Percentiles rank a stretch among this genome's conserved stretches.
phyloP scores from a whole-genome alignment of 2,888 invertebrate species.

The Leptopilina drosophilae region DNA sequence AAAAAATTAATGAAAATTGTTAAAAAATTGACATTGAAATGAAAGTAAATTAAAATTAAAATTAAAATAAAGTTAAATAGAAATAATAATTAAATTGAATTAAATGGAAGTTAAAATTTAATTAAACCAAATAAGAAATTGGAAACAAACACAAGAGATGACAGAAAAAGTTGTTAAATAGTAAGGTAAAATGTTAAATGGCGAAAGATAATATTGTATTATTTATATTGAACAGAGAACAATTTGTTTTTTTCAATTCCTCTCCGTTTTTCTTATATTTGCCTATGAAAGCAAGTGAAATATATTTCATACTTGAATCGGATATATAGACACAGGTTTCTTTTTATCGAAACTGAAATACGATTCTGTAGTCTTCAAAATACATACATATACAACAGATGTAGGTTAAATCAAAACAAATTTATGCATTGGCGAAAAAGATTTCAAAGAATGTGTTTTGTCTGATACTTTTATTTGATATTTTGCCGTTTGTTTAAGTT shows the following conservation, averaged over 20 bases:
- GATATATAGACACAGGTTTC: not conserved
- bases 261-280: not conserved
- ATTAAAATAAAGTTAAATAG: too few species aligned
- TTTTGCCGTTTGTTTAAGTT: not conserved
- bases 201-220: too few species aligned
- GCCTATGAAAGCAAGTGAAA: not conserved
- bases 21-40: too few species aligned
- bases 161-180: too few species aligned
- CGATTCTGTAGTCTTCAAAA: not conserved
- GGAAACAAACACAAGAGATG: too few species aligned
- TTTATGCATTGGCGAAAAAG: constrained; percentile 4
- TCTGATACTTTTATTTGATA: not conserved
- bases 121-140: too few species aligned
- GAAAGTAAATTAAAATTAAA: too few species aligned
- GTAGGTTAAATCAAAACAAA: constrained; percentile 15
- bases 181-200: too few species aligned
- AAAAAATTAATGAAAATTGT: too few species aligned
- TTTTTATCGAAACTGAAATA: constrained; percentile 17
- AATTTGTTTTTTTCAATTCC: not conserved
- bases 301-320: constrained; percentile 11
- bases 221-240: too few species aligned
- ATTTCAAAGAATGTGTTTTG: not conserved
- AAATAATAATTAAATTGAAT: too few species aligned
- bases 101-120: too few species aligned
- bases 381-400: constrained; percentile 4